Conservation (phyloP, 2,888 invertebrate species). For the Diarsia dahlii region DNA sequence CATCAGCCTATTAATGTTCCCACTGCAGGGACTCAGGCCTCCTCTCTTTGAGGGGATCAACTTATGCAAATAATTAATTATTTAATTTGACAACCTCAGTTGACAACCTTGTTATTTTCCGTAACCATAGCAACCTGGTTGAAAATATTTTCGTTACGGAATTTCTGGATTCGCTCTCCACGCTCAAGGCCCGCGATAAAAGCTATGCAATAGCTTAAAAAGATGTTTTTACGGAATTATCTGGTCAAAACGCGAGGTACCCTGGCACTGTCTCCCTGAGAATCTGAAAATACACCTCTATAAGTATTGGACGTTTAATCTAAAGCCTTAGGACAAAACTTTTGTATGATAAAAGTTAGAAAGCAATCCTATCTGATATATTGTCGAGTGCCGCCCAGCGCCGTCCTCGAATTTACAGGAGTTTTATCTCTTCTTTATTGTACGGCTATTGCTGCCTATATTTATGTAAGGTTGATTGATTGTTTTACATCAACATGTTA, state of each 20-base stretch:
- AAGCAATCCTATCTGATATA: constrained; percentile 54
- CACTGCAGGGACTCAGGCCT: no score
- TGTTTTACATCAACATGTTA: not conserved
- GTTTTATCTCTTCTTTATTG: constrained; percentile 30
- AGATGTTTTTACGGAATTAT: not conserved
- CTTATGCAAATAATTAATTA: no score
- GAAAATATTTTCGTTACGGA: no score
- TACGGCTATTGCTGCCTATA: constrained; percentile 14
- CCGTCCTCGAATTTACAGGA: constrained; percentile 16
- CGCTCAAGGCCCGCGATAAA: no score
- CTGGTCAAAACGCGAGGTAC: not conserved
- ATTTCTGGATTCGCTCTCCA: no score
- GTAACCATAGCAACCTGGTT: no score
- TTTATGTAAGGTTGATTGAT: constrained; percentile 2
- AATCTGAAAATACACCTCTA: not conserved
- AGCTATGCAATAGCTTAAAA: no score
- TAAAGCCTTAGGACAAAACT: constrained; percentile 25
- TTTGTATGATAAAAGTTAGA: constrained; percentile 55
- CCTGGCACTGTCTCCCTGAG: not conserved
- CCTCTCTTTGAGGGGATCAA: no score
- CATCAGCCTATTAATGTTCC: no score
- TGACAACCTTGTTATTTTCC: no score
- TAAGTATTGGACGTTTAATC: not conserved
- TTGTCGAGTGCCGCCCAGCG: constrained; percentile 27
- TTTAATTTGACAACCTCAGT: no score